phyloP scores from a whole-genome alignment of 1,140 invertebrate genomes.

The Euura lappo region DNA sequence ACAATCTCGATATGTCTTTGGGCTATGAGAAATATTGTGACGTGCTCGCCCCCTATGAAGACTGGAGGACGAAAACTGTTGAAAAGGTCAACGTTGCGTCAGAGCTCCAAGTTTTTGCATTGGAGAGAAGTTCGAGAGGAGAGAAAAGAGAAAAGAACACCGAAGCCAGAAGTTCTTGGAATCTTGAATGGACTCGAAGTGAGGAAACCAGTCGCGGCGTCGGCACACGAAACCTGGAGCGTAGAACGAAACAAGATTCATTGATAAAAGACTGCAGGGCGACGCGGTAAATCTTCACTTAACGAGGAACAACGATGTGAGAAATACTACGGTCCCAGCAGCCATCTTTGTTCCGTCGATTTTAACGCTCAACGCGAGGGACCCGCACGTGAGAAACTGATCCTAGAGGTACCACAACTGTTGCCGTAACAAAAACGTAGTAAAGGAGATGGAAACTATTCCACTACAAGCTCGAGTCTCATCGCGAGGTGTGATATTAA shows the following conservation, averaged over 20 bases:
- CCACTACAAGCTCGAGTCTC: neutral
- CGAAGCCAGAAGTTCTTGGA: neutral
- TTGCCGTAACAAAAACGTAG: no score
- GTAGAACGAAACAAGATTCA: slow-evolving; percentile 7
- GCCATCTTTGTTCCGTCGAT: neutral
- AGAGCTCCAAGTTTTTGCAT: neutral
- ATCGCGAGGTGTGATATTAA: neutral
- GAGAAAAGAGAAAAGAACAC: neutral
- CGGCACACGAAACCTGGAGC: neutral
- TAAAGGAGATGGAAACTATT: no score
- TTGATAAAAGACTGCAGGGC: neutral
- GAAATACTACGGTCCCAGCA: slow-evolving; percentile 3
- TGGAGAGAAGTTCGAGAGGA: neutral
- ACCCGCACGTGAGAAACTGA: neutral
- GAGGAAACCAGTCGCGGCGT: neutral
- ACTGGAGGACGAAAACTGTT: neutral
- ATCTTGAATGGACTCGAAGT: neutral
- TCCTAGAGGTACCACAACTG: no score
- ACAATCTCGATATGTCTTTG: neutral
- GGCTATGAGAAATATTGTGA: neutral
- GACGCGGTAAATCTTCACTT: slow-evolving; percentile 4
- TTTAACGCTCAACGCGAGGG: neutral
- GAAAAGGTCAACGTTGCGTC: neutral
- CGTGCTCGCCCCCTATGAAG: neutral
- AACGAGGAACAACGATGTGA: neutral